Base-by-base conservation (phyloP, 2,888 invertebrate genomes). In the Ochropleura plecta region DNA sequence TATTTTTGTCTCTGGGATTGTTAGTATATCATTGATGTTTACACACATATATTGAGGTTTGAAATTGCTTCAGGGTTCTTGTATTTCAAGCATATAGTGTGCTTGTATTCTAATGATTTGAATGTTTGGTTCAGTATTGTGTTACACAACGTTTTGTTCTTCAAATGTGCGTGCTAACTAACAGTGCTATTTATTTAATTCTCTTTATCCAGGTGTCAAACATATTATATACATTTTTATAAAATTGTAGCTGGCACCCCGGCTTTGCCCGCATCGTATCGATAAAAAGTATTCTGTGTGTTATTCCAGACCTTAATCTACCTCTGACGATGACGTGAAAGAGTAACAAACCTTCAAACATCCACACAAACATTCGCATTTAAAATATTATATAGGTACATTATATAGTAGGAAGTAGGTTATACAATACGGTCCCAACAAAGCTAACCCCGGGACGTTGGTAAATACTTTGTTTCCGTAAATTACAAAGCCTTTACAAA, bases 401-500 rank as follows among this genome's bases (percentile, higher is more conserved):
- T n/a, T n/a, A 30, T 30, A 30, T 30, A 30, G 30, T 30, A 30
- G 30, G 30, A 30, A 30, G 30, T 30, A 30, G 1, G 30, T 30
- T 57, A 16, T 6, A 3, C 9, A 40, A 60, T 1, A 60, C 4
- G n/a, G 42, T 14, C 8, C 44, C 9, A 76, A 62, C 66, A 42
- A 48, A 57, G 48, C 5, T 8, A 70, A 51, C 30, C 30, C 16
- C 8, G 14, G 7, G 30, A 57, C 30, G 30, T 30, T 30, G 30
- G 7, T 30, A 30, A 8, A 16, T 14, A 30, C 14, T 57, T 8
- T 59, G 7, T 8, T 16, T n/a, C 18, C 44, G 59, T 44, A 59
- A 60, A 78, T 70, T 16, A 73, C 60, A 73, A 81, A 74, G 49
- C 20, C 30, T 75, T 75, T 14, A 7, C 20, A 49, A 70, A 85